Percentiles rank a stretch among this genome's conserved stretches.
phyloP scores from a whole-genome alignment of 1,140 invertebrate species.

The Sitophilus oryzae region DNA sequence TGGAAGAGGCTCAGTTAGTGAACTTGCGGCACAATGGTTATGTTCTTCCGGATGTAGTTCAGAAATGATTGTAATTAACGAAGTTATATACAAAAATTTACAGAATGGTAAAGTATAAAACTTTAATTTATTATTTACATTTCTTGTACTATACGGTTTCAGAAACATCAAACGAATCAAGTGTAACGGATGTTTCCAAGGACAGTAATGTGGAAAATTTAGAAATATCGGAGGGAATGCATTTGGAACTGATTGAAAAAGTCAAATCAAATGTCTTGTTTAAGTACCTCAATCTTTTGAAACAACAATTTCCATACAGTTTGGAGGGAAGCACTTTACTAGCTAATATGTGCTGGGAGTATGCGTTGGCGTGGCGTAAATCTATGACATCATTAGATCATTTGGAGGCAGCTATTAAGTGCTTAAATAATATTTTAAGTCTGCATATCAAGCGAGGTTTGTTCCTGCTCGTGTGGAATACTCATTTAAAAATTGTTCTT shows the following conservation, averaged over 20 bases:
- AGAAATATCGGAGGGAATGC: slow-evolving; percentile 17
- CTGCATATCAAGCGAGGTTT: slow-evolving; percentile 61
- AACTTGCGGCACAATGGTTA: slow-evolving; percentile 77
- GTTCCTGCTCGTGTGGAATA: slow-evolving; percentile 80
- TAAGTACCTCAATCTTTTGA: slow-evolving; percentile 56
- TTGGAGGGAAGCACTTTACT: slow-evolving; percentile 70
- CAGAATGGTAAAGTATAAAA: slow-evolving; percentile 6
- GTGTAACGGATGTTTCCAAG: too few relatives aligned
- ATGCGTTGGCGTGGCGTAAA: slow-evolving; percentile 78
- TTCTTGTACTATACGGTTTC: too few relatives aligned
- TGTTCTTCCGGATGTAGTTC: slow-evolving; percentile 64
- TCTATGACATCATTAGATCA: slow-evolving; percentile 60
- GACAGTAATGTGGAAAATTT: neutral
- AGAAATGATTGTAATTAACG: slow-evolving; percentile 38
- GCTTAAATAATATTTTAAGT: slow-evolving; percentile 56
- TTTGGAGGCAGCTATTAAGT: slow-evolving; percentile 58
- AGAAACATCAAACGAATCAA: too few relatives aligned
- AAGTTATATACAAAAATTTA: slow-evolving; percentile 27
- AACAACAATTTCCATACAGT: slow-evolving; percentile 78
- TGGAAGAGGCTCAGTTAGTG: slow-evolving; percentile 79
- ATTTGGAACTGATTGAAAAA: slow-evolving; percentile 20
- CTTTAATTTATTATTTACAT: neutral
- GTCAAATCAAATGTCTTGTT: slow-evolving; percentile 47
- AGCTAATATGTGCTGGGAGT: slow-evolving; percentile 86
- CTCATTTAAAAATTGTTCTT: slow-evolving; percentile 70